These are phyloP conservation scores for Oceanites oceanicus DNA, from an alignment of 2,113 vertebrate genomes.

Conservation along the genomic window DNA sequence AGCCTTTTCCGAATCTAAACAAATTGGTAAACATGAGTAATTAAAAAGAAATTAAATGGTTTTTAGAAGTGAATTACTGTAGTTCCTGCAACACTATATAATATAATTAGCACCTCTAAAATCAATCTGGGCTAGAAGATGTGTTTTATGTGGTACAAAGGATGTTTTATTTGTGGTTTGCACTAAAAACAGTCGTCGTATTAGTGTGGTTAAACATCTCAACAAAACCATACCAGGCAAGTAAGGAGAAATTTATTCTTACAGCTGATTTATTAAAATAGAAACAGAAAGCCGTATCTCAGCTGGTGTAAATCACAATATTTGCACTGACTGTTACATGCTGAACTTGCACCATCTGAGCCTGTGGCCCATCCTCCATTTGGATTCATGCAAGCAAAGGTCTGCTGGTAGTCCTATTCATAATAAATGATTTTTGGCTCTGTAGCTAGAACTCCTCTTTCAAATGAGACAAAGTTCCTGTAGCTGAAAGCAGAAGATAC, in stretches of 20 bases:
- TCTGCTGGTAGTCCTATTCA: background rate
- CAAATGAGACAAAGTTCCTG: background rate
- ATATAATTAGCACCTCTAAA: conserved; percentile 50
- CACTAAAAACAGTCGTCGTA: background rate
- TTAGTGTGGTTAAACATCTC: conserved; percentile 32
- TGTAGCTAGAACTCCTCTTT: background rate
- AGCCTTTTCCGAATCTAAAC: background rate
- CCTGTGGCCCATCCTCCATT: background rate
- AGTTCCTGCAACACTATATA: conserved; percentile 13
- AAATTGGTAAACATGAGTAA: conserved; percentile 55
- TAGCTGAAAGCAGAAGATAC: background rate
- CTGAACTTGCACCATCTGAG: conserved; percentile 31
- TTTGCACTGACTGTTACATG: background rate
- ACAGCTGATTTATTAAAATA: background rate
- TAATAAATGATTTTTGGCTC: background rate
- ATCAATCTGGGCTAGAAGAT: conserved; percentile 9
- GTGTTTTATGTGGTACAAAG: background rate
- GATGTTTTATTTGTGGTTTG: conserved; percentile 6
- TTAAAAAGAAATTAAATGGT: conserved; percentile 61
- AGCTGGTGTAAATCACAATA: conserved; percentile 31
- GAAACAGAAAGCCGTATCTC: conserved; percentile 5
- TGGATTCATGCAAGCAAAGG: background rate
- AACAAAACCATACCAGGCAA: background rate
- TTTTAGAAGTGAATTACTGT: conserved; percentile 50
- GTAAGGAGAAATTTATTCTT: conserved; percentile 1